Evolutionary conservation across 2,888 invertebrate species (phyloP), one percentile per base, ranked within the genome.

Genomic region (Adelognathus sp.): DNA sequence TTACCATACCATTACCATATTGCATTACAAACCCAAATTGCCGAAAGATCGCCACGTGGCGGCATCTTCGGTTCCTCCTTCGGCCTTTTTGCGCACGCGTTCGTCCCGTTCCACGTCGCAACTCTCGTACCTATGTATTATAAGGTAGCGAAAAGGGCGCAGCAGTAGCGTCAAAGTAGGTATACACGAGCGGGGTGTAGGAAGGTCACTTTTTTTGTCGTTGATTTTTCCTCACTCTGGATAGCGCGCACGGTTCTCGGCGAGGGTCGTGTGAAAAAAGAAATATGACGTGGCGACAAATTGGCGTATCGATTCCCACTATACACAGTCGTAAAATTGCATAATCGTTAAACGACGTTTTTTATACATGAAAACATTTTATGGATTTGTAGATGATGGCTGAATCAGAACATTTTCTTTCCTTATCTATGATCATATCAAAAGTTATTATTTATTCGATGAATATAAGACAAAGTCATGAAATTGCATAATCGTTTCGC

Each of bases 1-100:
- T 77, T 77, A 77, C 76, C 76, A 77, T 77, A 71, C 66, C 76
- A 77, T 77, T 77, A 77, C 76, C 76, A 77, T 77, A 77, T 73
- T 77, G 76, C 72, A 73, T 77, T 71, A 72, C 76, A 50, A 60
- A 73, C 76, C 67, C 67, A 77, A 77, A 77, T 77, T 74, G 74
- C 76, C 76, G 73, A 77, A 77, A 77, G 76, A 73, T 77, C 73
- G 76, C 64, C 73, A 73, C 73, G 73, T 73, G 73, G 72, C 72
- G 33, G 46, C 33, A 46, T 24, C 73, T 67, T 18, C 60, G 24
- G 36, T n/a, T 64, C 72, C 41, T 73, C 58, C 64, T 52, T 50
- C 31, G 21, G 39, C 60, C 50, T 60, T 74, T 74, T 67, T 27
- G 63, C 63, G 63, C 70, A 76, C 33, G 64, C 64, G 58, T 36